These are phyloP conservation scores for Gadopsis marmoratus DNA, from an alignment of 2,797 vertebrate species.

Conservation along the genomic window DNA sequence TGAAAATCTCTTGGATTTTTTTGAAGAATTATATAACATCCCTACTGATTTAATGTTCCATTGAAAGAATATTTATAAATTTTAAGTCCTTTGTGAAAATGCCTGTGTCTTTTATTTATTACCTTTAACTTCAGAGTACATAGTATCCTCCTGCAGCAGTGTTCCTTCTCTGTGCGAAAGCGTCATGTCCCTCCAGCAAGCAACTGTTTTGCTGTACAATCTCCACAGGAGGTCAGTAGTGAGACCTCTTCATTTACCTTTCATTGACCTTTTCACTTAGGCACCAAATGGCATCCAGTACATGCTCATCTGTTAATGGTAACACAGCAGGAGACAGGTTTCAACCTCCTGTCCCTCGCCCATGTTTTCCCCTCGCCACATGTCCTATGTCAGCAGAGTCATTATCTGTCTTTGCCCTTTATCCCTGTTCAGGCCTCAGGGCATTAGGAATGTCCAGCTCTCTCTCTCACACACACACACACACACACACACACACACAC, in stretches of 20 bases:
- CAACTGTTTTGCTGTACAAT: constrained; percentile 10
- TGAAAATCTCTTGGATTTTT: constrained; percentile 68
- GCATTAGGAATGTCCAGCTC: constrained; percentile 39
- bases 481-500: constrained; percentile 1
- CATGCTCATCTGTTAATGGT: constrained; percentile 15
- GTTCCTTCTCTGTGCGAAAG: background rate
- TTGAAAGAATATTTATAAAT: constrained; percentile 87
- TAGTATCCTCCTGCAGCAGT: background rate
- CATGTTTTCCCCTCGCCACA: background rate
- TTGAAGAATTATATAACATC: constrained; percentile 79
- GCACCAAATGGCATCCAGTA: background rate
- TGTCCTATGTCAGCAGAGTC: constrained; percentile 40
- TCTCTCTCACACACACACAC: constrained; percentile 14
- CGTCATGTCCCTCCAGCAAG: background rate
- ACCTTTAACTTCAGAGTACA: background rate
- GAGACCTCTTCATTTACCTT: too few species aligned
- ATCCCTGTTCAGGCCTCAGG: constrained; percentile 41
- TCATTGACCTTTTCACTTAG: constrained; percentile 36
- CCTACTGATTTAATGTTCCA: constrained; percentile 85
- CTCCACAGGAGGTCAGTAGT: constrained; percentile 74
- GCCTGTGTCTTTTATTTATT: constrained; percentile 50
- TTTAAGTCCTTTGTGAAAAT: constrained; percentile 84
- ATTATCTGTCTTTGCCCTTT: constrained; percentile 59
- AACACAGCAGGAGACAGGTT: constrained; percentile 7
- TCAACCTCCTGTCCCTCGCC: background rate